Percentiles rank a stretch among this genome's conserved stretches.
Conservation (phyloP, 2,797 vertebrate species). For the Clarias laeviceps region DNA sequence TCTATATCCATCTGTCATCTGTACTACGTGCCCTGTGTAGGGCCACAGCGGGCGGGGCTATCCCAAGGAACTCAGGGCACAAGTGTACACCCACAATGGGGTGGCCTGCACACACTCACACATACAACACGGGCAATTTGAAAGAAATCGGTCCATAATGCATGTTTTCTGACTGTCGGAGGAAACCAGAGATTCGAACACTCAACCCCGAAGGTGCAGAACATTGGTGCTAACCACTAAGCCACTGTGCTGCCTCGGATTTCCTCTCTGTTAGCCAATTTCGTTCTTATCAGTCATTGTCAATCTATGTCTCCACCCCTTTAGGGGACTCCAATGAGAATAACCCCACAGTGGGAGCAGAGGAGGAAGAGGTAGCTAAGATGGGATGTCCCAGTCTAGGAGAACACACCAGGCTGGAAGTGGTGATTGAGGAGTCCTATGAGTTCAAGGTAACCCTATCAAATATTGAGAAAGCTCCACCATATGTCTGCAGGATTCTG, state of each 20-base stretch:
- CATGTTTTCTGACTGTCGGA: no score
- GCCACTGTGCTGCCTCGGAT: not conserved
- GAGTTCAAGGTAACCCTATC: conserved; percentile 78
- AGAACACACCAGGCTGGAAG: conserved; percentile 76
- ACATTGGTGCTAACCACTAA: no score
- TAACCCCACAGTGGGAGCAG: conserved; percentile 72
- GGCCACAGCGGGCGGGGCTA: no score
- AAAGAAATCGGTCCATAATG: no score
- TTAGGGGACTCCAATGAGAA: conserved; percentile 81
- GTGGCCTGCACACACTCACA: no score
- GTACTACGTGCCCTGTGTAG: no score
- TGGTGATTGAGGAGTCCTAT: conserved; percentile 85
- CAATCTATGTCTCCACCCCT: not conserved
- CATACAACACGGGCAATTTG: no score
- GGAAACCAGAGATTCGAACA: no score
- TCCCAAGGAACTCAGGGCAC: no score
- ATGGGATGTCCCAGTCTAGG: conserved; percentile 84
- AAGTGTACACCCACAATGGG: no score
- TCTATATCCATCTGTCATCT: no score
- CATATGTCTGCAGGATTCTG: not conserved
- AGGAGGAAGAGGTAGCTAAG: conserved; percentile 77
- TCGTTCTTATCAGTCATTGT: conserved; percentile 21
- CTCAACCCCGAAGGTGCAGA: no score
- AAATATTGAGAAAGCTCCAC: not conserved
- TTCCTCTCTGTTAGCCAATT: conserved; percentile 6